These are phyloP conservation scores for Hemichromis elongatus DNA, from an alignment of 2,113 vertebrate genomes.

Conservation along the genomic window DNA sequence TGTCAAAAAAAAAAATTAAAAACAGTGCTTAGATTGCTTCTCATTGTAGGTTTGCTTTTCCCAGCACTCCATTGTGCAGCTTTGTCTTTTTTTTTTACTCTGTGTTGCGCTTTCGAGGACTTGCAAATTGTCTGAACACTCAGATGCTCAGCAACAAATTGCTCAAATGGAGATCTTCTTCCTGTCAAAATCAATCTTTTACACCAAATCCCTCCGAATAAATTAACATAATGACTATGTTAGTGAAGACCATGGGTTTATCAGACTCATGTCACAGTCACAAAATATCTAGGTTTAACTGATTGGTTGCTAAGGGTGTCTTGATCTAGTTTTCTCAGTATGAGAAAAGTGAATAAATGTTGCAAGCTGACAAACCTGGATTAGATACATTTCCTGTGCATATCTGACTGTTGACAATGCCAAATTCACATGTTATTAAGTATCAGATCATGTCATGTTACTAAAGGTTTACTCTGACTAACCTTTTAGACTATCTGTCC, in stretches of 20 bases:
- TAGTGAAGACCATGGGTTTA: constrained; percentile 1
- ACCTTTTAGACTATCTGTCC: neutral
- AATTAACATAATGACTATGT: constrained; percentile 52
- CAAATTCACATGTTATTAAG: neutral
- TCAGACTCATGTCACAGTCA: constrained; percentile 23
- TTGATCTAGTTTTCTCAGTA: neutral
- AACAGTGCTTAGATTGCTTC: neutral
- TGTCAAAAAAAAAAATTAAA: neutral
- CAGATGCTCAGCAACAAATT: constrained; percentile 43
- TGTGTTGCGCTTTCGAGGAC: neutral
- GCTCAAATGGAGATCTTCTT: constrained; percentile 43
- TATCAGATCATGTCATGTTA: neutral
- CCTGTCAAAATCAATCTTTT: constrained; percentile 35
- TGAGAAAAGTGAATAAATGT: neutral
- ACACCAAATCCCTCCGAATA: constrained; percentile 8
- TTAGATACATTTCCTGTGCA: constrained; percentile 1
- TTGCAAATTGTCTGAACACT: constrained; percentile 35
- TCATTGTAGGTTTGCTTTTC: constrained; percentile 5
- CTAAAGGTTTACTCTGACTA: neutral
- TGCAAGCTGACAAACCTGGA: constrained; percentile 11
- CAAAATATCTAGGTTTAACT: neutral
- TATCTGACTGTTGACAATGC: neutral
- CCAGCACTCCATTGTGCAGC: neutral
- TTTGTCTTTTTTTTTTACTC: constrained; percentile 33
- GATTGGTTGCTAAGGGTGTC: neutral